Conservation (phyloP, 2,888 invertebrate genomes). For the Ophion ellenae region DNA sequence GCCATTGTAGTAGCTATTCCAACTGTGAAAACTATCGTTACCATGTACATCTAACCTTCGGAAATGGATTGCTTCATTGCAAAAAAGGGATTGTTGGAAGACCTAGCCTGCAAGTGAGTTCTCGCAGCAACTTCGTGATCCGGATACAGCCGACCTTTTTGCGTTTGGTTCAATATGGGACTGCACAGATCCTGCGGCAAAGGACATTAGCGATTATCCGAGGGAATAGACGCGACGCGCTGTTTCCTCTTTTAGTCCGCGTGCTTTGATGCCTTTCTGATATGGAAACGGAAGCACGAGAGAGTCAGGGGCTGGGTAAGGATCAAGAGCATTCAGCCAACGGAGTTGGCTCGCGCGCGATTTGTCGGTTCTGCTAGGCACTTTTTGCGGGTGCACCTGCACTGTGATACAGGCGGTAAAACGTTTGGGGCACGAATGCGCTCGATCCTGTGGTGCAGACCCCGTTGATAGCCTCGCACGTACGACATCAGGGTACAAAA, state of each 20-base stretch:
- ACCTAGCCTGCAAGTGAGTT: too few species aligned
- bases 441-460: slow-evolving; percentile 7
- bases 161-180: too few species aligned
- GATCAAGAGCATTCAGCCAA: slow-evolving; percentile 28
- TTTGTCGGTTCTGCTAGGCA: slow-evolving; percentile 55
- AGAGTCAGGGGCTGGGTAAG: slow-evolving; percentile 3
- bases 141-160: too few species aligned
- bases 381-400: slow-evolving; percentile 68
- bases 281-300: slow-evolving; percentile 24
- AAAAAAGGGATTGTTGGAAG: too few species aligned
- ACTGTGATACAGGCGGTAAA: slow-evolving; percentile 67
- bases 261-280: slow-evolving; percentile 32
- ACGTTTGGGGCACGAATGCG: slow-evolving; percentile 62
- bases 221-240: too few species aligned
- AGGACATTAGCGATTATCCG: too few species aligned
- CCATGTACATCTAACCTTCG: too few species aligned
- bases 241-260: slow-evolving; percentile 10
- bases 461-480: not conserved
- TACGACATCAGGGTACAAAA: slow-evolving; percentile 21
- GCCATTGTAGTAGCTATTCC: too few species aligned
- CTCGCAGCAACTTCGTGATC: too few species aligned
- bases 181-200: too few species aligned
- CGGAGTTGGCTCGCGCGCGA: slow-evolving; percentile 67
- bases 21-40: too few species aligned
- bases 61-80: too few species aligned